Percentiles rank a stretch among this genome's conserved stretches.
Conservation (phyloP, 2,888 invertebrate species). For the Habroteleia sp. region DNA sequence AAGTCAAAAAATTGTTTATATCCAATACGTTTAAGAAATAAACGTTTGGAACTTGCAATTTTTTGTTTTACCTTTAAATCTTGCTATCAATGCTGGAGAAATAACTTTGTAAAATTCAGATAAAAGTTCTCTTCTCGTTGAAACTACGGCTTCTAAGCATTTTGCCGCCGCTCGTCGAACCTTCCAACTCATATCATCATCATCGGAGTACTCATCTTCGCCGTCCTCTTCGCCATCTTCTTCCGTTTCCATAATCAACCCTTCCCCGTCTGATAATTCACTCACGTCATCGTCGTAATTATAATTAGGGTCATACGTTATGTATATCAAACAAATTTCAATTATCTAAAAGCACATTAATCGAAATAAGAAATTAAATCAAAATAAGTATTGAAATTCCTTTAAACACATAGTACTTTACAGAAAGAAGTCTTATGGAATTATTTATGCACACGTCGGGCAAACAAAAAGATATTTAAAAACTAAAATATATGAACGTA, state of each 20-base stretch:
- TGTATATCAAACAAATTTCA: slow-evolving; percentile 92
- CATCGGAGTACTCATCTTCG: slow-evolving; percentile 97
- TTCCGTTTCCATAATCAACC: slow-evolving; percentile 86
- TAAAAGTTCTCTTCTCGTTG: slow-evolving; percentile 94
- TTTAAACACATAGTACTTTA: too few species aligned
- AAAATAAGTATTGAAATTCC: too few species aligned
- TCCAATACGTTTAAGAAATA: too few species aligned
- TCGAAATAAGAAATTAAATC: too few species aligned
- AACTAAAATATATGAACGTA: too few species aligned
- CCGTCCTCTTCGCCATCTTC: slow-evolving; percentile 87
- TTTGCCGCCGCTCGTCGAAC: slow-evolving; percentile 98
- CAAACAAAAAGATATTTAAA: too few species aligned
- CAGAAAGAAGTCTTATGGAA: too few species aligned
- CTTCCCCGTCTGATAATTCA: slow-evolving; percentile 87
- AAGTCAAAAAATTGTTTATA: too few species aligned
- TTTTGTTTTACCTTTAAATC: slow-evolving; percentile 90
- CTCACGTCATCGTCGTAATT: slow-evolving; percentile 96
- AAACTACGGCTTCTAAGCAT: slow-evolving; percentile 96
- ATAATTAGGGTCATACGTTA: slow-evolving; percentile 99
- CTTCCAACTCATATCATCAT: slow-evolving; percentile 99
- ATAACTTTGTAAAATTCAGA: slow-evolving; percentile 93
- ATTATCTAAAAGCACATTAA: slow-evolving; percentile 79
- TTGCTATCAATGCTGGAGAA: slow-evolving; percentile 93
- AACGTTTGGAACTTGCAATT: too few species aligned
- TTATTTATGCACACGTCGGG: too few species aligned